These are phyloP conservation scores for Mimumesa dahlbomi DNA, from an alignment of 2,888 invertebrate species.

Conservation along the genomic window DNA sequence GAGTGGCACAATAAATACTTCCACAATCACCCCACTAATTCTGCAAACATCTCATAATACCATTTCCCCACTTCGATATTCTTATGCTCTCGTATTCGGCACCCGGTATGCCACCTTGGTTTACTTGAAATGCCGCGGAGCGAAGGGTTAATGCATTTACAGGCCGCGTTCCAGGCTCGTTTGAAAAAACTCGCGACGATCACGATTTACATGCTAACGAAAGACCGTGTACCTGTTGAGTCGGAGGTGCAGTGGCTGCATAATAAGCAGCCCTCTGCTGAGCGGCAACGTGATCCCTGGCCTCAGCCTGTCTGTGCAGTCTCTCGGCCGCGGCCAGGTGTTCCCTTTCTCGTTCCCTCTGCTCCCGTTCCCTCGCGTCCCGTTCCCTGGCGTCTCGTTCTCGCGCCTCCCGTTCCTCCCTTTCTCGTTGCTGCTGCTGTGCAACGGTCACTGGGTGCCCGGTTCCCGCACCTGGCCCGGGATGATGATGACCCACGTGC, in stretches of 20 bases:
- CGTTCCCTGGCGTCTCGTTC: constrained; percentile 65
- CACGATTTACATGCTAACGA: background rate
- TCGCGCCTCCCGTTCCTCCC: constrained; percentile 54
- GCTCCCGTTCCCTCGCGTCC: constrained; percentile 63
- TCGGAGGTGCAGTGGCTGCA: constrained; percentile 79
- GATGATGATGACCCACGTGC: constrained; percentile 74
- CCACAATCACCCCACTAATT: too few relatives aligned
- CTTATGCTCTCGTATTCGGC: background rate
- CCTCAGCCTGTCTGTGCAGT: constrained; percentile 75
- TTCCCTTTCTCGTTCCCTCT: constrained; percentile 62
- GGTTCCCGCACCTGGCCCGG: constrained; percentile 62
- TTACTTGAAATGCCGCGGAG: background rate
- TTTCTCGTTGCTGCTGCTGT: constrained; percentile 69
- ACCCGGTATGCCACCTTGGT: background rate
- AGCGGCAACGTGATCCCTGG: constrained; percentile 74
- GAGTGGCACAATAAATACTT: too few relatives aligned
- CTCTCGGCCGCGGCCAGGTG: constrained; percentile 75
- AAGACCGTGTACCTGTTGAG: constrained; percentile 73
- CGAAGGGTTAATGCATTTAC: background rate
- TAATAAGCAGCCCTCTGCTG: constrained; percentile 82
- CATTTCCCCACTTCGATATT: too few relatives aligned
- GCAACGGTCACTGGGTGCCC: constrained; percentile 72
- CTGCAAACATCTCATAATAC: too few relatives aligned
- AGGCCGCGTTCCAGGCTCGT: background rate
- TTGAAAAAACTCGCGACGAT: background rate